Evolutionary conservation across 2,888 invertebrate species (phyloP), one percentile per base, ranked within the genome.

Genomic region (Byasa hedistus): DNA sequence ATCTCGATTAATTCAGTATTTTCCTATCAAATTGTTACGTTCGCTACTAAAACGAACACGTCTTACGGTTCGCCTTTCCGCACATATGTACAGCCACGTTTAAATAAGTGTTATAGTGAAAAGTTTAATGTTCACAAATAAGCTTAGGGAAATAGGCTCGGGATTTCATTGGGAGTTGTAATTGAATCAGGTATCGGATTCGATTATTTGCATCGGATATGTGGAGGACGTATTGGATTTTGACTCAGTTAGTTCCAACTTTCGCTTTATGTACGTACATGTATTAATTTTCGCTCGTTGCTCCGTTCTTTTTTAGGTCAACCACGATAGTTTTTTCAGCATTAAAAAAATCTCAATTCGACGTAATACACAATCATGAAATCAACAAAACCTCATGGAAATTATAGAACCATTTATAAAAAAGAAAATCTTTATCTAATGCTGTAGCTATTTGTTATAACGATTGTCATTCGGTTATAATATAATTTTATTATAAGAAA

Each of bases 201-300:
- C 51, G 57, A 52, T 64, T 64, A 58, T 51, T 64, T 57, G 58
- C 52, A 52, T 64, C 36, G 52, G 36, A 64, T 64, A 22, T 32
- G 57, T 63, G 22, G 17, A 8, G 15, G 52, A 10, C 36, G n/a
- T 58, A 23, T 64, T 64, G 52, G 23, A 64, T 64, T 58, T 39
- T 3, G n/a, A 57, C 22, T 58, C 27, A n/a, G n/a, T n/a, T n/a
- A 32, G n/a, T 39, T 27, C 21, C 17, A 21, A 39, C 61, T 8
- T 36, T 52, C 8, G 4, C 21, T 48, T 27, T 8, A 51, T 60
- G n/a, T 2, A 51, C 52, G 15, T 10, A 21, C 21, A 52, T 52
- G 52, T 21, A 52, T 8, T 52, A 23, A 44, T 19, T 44, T 19
- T 44, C 19, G 1, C 15, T 15, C 15, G 17, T 44, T 44, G 19